These are phyloP conservation scores for Drosophila kohkoa DNA, from an alignment of 1,140 invertebrate species.

Conservation along the genomic window DNA sequence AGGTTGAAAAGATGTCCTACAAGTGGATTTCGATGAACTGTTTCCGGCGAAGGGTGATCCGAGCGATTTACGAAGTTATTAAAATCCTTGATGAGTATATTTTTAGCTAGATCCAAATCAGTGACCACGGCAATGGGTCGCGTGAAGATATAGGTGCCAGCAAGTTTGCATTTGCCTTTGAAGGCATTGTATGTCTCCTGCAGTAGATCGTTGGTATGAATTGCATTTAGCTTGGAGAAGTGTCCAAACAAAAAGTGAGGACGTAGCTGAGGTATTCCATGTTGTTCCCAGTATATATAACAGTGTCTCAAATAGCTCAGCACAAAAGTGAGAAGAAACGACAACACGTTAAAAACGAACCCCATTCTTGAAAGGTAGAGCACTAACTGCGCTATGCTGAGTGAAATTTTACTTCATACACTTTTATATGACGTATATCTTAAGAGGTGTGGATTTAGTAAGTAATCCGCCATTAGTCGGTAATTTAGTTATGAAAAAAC, in stretches of 20 bases:
- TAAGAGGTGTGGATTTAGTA: too few species aligned
- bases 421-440: too few species aligned
- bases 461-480: too few species aligned
- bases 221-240: slow-evolving; percentile 36
- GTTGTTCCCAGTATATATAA: slow-evolving; percentile 49
- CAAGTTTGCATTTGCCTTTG: slow-evolving; percentile 47
- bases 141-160: slow-evolving; percentile 84
- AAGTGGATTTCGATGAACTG: slow-evolving; percentile 64
- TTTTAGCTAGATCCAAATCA: slow-evolving; percentile 86
- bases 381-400: not conserved
- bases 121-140: slow-evolving; percentile 85
- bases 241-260: slow-evolving; percentile 42
- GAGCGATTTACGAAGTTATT: slow-evolving; percentile 85
- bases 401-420: too few species aligned
- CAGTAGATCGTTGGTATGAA: slow-evolving; percentile 37
- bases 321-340: slow-evolving; percentile 17
- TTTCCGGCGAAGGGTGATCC: not conserved
- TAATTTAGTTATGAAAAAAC: too few species aligned
- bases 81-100: slow-evolving; percentile 87
- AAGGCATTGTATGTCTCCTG: slow-evolving; percentile 58
- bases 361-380: slow-evolving; percentile 8
- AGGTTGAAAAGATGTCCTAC: slow-evolving; percentile 83
- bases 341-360: slow-evolving; percentile 13
- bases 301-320: slow-evolving; percentile 34
- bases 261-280: slow-evolving; percentile 39